These are phyloP conservation scores for Nematolebias whitei DNA, from an alignment of 2,113 vertebrate genomes.

Conservation along the genomic window DNA sequence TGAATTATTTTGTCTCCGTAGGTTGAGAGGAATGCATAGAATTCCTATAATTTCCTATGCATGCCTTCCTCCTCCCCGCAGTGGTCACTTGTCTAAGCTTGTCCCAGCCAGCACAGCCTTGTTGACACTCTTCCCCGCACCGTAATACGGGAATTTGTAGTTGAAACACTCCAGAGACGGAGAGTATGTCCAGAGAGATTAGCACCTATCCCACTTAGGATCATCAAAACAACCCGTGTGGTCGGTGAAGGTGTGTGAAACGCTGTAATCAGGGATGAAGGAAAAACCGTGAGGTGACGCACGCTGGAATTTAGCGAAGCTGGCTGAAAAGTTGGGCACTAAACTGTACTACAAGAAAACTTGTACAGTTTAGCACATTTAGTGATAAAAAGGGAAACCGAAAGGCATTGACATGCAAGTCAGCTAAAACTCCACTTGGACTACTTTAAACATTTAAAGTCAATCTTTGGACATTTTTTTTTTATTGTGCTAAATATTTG, in stretches of 20 bases:
- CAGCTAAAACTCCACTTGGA: no score
- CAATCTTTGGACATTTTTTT: no score
- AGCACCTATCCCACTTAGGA: conserved; percentile 56
- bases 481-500: no score
- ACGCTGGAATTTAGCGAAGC: not conserved
- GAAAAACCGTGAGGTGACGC: conserved; percentile 1
- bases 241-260: not conserved
- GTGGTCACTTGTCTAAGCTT: conserved; percentile 75
- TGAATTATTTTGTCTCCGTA: conserved; percentile 44
- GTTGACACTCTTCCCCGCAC: conserved; percentile 60
- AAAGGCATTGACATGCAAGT: no score
- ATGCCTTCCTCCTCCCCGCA: conserved; percentile 60
- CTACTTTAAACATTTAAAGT: no score
- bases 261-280: conserved; percentile 28
- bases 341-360: not conserved
- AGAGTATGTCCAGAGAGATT: conserved; percentile 54
- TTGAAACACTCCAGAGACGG: conserved; percentile 63
- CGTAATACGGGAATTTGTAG: conserved; percentile 63
- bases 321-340: conserved; percentile 3
- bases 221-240: conserved; percentile 41
- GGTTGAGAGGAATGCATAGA: conserved; percentile 63
- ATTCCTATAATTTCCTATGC: conserved; percentile 70
- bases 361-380: conserved; percentile 7
- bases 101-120: conserved; percentile 56
- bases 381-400: conserved; percentile 1